Percentiles rank a stretch among this genome's conserved stretches.
Evolutionary conservation across 2,888 invertebrate genomes (phyloP).

Genomic region (Celastrina argiolus): DNA sequence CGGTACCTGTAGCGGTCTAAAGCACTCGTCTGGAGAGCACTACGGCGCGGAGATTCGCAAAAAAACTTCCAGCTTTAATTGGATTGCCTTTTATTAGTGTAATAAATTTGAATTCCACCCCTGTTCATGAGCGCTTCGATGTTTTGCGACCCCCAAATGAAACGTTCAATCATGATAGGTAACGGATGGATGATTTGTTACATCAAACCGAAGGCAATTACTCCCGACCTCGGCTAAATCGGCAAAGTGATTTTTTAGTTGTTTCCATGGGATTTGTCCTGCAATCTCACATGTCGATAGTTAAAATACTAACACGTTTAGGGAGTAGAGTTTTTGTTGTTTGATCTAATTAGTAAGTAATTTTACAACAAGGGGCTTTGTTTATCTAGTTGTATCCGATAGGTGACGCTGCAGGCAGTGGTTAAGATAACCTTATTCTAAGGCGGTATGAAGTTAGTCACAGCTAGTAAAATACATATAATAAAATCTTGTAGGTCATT

Average conservation of each 20-base stretch:
- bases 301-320: too few species aligned
- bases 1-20: conserved; percentile 46
- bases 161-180: conserved; percentile 30
- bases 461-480: too few species aligned
- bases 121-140: conserved; percentile 43
- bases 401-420: too few species aligned
- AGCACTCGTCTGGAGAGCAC: conserved; percentile 51
- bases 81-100: conserved; percentile 74
- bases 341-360: too few species aligned
- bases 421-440: too few species aligned
- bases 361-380: too few species aligned
- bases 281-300: too few species aligned
- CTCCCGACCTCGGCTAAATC: not conserved
- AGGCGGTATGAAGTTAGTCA: too few species aligned
- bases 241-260: not conserved
- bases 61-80: conserved; percentile 70
- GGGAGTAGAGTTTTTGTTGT: too few species aligned
- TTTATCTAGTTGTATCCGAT: too few species aligned
- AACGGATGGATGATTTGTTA: conserved; percentile 6
- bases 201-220: not conserved
- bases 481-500: too few species aligned
- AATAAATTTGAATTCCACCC: conserved; percentile 69
- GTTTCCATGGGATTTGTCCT: too few species aligned
- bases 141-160: conserved; percentile 52
- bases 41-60: conserved; percentile 49